phyloP scores from a whole-genome alignment of 2,113 vertebrate genomes.

The Malurus melanocephalus region DNA sequence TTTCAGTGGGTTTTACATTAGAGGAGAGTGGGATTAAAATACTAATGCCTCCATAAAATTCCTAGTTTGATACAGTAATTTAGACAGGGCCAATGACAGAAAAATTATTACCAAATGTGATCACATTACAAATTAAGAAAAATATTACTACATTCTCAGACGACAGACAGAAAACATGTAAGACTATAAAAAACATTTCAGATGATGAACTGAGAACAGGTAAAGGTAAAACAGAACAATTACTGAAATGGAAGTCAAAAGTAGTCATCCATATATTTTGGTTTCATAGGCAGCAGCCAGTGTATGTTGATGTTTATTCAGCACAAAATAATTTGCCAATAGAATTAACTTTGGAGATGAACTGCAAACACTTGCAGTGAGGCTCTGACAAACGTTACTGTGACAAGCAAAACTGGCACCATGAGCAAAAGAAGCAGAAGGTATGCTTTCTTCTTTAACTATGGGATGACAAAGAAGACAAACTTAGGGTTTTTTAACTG shows the following conservation, averaged over 20 bases:
- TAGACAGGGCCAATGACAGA: background rate
- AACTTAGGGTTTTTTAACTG: background rate
- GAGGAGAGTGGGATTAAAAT: background rate
- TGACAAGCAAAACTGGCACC: background rate
- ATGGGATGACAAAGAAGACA: background rate
- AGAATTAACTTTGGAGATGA: background rate
- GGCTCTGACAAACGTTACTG: background rate
- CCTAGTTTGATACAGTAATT: background rate
- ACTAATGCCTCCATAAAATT: background rate
- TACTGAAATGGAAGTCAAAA: background rate
- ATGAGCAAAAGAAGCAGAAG: background rate
- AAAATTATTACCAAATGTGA: background rate
- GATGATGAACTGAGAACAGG: background rate
- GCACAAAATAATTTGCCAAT: background rate
- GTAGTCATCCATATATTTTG: background rate
- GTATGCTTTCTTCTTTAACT: background rate
- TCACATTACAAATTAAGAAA: background rate
- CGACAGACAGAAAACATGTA: background rate
- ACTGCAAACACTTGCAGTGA: background rate
- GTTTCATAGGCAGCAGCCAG: background rate
- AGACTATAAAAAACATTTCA: background rate
- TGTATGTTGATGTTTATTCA: background rate
- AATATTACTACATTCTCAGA: background rate
- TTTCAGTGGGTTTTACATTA: background rate
- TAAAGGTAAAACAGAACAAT: background rate